Base-by-base conservation (phyloP, 2,113 vertebrate species). In the Cavia aperea region DNA sequence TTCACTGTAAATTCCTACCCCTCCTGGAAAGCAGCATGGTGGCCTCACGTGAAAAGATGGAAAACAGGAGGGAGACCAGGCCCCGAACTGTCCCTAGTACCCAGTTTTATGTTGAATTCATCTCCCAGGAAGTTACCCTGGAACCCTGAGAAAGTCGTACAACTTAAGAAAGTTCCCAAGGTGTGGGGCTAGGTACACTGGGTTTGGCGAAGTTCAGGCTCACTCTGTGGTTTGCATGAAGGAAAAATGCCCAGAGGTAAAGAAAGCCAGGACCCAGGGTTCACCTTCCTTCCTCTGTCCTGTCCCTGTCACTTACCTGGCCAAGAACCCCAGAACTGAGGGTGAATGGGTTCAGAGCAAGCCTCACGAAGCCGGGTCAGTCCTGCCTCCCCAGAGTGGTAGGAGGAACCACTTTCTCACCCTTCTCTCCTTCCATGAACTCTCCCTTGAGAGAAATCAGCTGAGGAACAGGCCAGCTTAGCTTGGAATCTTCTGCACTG, bases 381-480 rank as follows among this genome's bases (percentile, higher is more conserved):
- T 12, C 11, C 33, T 1, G 0, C 18, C 43, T 24, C 21, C 56
- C 23, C 5, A 15, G 46, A 21, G 5, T 1, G 58, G 19, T 19
- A 7, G 18, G 5, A 65, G n/a, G 63, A 86, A 46, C 7, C 29
- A 4, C 0, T 0, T n/a, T n/a, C 58, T 39, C 12, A 0, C 33
- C 15, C 29, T 18, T 73, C 88, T 24, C 18, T 81, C 16, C 31
- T 73, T 10, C 78, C 49, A 6, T 5, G 2, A 18, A 7, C 58
- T 39, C 15, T 54, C 43, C 36, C 33, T 49, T 11, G 21, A 15
- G 43, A 10, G 66, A 39, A 29, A 15, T 43, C 2, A 1, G 39
- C 1, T 19, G 2, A 31, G 60, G 54, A 51, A 19, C 0, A 4
- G 46, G 0, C 65, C 14, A 3, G 33, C 14, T 0, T 2, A 21